Conservation (phyloP, 2,888 invertebrate genomes). For the Xestoiulus laeticollis region DNA sequence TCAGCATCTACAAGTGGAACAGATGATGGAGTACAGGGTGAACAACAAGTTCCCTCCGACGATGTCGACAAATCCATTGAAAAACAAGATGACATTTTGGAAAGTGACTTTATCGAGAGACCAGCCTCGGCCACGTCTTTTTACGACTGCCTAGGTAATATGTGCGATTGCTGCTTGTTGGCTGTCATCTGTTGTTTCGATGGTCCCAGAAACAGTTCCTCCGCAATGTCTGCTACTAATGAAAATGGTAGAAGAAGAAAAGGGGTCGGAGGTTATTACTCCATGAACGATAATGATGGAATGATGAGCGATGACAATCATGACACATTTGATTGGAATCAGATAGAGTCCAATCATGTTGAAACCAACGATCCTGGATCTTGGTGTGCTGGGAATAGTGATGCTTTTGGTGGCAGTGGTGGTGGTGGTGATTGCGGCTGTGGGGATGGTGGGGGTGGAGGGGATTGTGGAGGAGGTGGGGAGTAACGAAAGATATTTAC, state of each 20-base stretch:
- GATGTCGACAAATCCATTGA: neutral
- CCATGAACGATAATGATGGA: neutral
- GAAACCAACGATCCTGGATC: neutral
- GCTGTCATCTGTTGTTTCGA: neutral
- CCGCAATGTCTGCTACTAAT: neutral
- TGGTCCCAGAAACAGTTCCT: neutral
- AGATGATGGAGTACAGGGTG: neutral
- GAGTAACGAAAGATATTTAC: neutral
- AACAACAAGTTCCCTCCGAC: neutral
- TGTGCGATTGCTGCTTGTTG: neutral
- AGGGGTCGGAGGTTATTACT: neutral
- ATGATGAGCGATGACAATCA: neutral
- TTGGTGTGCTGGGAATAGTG: neutral
- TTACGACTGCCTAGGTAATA: slow-evolving; percentile 3
- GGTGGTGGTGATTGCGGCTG: neutral
- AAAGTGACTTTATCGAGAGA: slow-evolving; percentile 25
- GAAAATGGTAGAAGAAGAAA: neutral
- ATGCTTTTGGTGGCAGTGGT: neutral
- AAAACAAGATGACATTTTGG: neutral
- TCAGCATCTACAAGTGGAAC: neutral
- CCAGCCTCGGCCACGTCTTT: neutral
- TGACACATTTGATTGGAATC: neutral
- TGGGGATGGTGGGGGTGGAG: neutral
- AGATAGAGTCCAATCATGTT: neutral
- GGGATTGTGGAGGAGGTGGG: neutral